phyloP scores from a whole-genome alignment of 2,113 vertebrate genomes.

The Cyphomyrus plagiostoma region DNA sequence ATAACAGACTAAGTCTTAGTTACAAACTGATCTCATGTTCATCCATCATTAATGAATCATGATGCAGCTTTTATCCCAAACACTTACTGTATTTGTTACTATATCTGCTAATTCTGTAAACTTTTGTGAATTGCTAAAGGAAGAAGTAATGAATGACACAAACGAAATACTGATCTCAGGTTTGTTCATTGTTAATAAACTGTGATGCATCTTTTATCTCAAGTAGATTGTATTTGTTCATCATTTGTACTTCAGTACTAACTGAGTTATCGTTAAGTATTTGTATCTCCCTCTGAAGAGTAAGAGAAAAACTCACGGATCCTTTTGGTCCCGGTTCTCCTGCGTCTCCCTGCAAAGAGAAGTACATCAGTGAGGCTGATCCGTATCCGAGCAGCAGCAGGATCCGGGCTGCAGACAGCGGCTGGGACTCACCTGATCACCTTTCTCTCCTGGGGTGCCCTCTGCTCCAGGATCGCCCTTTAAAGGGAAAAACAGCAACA shows the following conservation, averaged over 20 bases:
- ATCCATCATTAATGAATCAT: background rate
- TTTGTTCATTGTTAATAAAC: background rate
- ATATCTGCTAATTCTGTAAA: background rate
- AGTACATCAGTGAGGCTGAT: slow-evolving; percentile 5
- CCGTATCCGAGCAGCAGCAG: background rate
- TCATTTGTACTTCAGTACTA: background rate
- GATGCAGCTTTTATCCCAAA: background rate
- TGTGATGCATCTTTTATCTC: background rate
- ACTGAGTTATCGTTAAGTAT: background rate
- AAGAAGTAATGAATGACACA: background rate
- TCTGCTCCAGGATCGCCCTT: slow-evolving; percentile 85
- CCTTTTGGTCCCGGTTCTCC: slow-evolving; percentile 85
- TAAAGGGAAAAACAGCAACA: slow-evolving; percentile 9
- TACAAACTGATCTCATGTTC: background rate
- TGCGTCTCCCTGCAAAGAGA: slow-evolving; percentile 70
- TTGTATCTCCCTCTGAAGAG: background rate
- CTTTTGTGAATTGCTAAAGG: background rate
- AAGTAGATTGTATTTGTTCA: background rate
- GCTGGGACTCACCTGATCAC: slow-evolving; percentile 73
- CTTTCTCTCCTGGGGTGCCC: slow-evolving; percentile 81
- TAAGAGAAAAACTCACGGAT: slow-evolving; percentile 69
- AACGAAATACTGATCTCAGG: background rate
- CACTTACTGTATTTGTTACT: background rate
- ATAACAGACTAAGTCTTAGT: background rate
- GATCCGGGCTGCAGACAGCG: background rate